Evolutionary conservation across 2,888 invertebrate genomes (phyloP), one percentile per base, ranked within the genome.

Genomic region (Strigamia transsilvanica): DNA sequence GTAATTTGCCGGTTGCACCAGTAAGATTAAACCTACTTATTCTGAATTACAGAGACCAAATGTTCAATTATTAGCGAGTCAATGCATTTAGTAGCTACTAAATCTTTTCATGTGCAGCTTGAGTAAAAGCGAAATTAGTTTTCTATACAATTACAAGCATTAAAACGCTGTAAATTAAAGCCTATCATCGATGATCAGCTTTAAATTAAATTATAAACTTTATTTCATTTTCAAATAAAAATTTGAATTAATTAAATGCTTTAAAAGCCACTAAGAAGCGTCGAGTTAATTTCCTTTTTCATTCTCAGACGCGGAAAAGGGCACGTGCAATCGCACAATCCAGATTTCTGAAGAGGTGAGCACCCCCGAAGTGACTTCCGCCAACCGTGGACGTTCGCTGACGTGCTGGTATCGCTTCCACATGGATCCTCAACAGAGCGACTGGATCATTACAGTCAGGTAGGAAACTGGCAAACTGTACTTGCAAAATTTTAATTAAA

Each of bases 301-400:
- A 13, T 73, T 73, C 12, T 15, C n/a, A 73, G 73, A 73, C n/a
- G 27, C 13, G 27, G 73, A 73, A 87, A 91, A 94, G 86, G 95
- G 95, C 89, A 94, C 95, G 87, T 96, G 96, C 90, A 96, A 96
- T 90, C 96, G 95, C 89, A 96, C 96, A 12, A 96, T 96, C 85
- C 96, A 96, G 87, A 94, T 96, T 84, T 96, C 96, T 89, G 95
- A 96, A 87, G 95, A 96, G 87, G 94, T 96, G 79, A 93, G 94
- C 23, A 95, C 94, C 84, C 96, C 96, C 34, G 93, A 94, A 85
- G 93, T 96, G 88, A 94, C 93, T 56, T 90, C 92, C 51, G 93
- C 93, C 85, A 96, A 94, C 88, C 92, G 93, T 86, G 95, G 95
- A 6, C 92, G 94, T 85, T 94, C 96, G 3, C 91, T 96, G 88